These are phyloP conservation scores for Calidris pygmaea DNA, from an alignment of 2,113 vertebrate species.

Conservation along the genomic window DNA sequence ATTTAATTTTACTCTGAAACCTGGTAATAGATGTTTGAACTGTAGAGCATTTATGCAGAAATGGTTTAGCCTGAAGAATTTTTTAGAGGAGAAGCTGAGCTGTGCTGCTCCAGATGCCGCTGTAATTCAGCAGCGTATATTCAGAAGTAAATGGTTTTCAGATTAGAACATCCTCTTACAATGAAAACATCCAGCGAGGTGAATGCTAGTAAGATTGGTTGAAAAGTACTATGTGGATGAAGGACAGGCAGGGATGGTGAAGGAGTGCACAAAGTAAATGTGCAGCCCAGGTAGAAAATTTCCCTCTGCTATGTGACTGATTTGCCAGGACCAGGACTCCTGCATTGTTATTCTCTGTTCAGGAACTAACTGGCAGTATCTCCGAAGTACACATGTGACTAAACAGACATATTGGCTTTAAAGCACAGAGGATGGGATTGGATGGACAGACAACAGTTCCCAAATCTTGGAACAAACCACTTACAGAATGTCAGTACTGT, in stretches of 20 bases:
- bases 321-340: background rate
- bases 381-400: background rate
- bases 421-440: background rate
- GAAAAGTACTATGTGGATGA: background rate
- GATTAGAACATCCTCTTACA: slow-evolving; percentile 28
- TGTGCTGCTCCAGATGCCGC: background rate
- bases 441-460: background rate
- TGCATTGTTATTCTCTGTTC: background rate
- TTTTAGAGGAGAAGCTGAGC: slow-evolving; percentile 12
- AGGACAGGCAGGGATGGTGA: background rate
- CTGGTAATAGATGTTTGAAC: slow-evolving; percentile 25
- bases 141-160: slow-evolving; percentile 48
- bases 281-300: background rate
- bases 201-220: background rate
- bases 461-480: background rate
- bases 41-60: background rate
- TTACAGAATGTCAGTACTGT: background rate
- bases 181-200: background rate
- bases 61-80: slow-evolving; percentile 1
- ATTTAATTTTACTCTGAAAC: slow-evolving; percentile 40
- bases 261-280: background rate
- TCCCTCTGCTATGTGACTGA: fast-evolving
- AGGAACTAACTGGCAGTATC: background rate
- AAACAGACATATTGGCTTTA: background rate
- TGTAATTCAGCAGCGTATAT: background rate